Conservation (phyloP, 1,140 invertebrate species). For the Camponotus floridanus region DNA sequence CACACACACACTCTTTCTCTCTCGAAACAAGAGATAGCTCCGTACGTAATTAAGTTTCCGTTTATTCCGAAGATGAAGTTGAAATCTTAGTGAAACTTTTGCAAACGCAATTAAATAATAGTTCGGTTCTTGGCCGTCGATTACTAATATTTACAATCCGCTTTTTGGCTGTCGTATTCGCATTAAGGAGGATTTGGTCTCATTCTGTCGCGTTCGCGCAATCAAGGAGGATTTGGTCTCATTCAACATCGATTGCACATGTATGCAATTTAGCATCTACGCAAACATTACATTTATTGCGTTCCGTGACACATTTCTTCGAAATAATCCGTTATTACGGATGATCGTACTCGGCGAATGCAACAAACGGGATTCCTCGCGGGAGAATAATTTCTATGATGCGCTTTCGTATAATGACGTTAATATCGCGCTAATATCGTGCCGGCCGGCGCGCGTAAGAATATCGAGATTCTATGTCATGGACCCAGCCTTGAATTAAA, state of each 20-base stretch:
- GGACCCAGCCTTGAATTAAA: slow-evolving; percentile 79
- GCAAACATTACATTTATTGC: no score
- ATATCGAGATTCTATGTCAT: slow-evolving; percentile 81
- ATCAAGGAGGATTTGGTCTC: neutral
- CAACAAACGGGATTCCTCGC: neutral
- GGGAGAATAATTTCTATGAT: neutral
- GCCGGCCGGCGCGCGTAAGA: slow-evolving; percentile 29
- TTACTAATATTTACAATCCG: neutral
- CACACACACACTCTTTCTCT: neutral
- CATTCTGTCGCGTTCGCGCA: no score
- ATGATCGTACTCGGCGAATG: neutral
- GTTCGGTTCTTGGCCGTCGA: neutral
- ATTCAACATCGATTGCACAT: neutral
- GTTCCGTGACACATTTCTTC: neutral
- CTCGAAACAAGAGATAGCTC: neutral
- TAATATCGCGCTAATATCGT: slow-evolving; percentile 62
- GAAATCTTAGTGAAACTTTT: slow-evolving; percentile 32
- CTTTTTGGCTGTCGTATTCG: neutral
- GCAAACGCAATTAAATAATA: slow-evolving; percentile 42
- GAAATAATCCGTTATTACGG: neutral
- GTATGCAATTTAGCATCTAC: no score
- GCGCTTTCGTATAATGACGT: slow-evolving; percentile 42
- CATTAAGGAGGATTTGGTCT: no score
- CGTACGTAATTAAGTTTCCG: slow-evolving; percentile 20
- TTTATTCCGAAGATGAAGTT: neutral